phyloP scores from a whole-genome alignment of 2,113 vertebrate species.

The Symphodus melops region DNA sequence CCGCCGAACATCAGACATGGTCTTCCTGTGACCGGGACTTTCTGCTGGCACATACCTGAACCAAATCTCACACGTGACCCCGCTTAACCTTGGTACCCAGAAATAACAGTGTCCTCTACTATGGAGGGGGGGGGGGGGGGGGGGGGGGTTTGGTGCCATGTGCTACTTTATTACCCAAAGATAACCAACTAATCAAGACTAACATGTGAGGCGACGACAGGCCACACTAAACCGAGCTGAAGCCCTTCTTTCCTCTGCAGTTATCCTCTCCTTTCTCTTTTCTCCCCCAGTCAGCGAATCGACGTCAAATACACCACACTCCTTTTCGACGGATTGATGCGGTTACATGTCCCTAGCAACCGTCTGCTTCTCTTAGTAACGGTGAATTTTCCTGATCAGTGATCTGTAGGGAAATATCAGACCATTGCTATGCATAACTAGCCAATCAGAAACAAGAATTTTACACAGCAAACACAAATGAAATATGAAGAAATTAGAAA shows the following conservation, averaged over 20 bases:
- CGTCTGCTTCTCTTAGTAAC: too few relatives aligned
- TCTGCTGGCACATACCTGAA: conserved; percentile 24
- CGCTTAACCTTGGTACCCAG: conserved; percentile 52
- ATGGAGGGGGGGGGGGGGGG: background rate
- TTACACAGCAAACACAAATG: too few relatives aligned
- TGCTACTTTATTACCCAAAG: conserved; percentile 42
- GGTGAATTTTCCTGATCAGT: too few relatives aligned
- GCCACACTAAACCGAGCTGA: conserved; percentile 48
- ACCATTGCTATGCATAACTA: too few relatives aligned
- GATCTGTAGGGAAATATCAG: too few relatives aligned
- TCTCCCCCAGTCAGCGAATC: too few relatives aligned
- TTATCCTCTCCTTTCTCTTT: too few relatives aligned
- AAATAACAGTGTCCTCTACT: conserved; percentile 65
- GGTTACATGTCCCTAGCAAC: too few relatives aligned
- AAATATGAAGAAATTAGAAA: too few relatives aligned
- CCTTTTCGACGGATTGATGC: too few relatives aligned
- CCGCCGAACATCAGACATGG: background rate
- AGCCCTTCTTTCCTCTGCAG: conserved; percentile 6
- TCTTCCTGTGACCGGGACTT: conserved; percentile 4
- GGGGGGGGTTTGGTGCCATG: conserved; percentile 20
- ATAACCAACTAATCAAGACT: conserved; percentile 71
- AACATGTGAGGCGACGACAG: conserved; percentile 69
- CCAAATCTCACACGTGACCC: conserved; percentile 10
- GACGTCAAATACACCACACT: too few relatives aligned
- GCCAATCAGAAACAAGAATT: too few relatives aligned